Conservation (phyloP, 2,113 vertebrate species). For the Hippolais icterina region DNA sequence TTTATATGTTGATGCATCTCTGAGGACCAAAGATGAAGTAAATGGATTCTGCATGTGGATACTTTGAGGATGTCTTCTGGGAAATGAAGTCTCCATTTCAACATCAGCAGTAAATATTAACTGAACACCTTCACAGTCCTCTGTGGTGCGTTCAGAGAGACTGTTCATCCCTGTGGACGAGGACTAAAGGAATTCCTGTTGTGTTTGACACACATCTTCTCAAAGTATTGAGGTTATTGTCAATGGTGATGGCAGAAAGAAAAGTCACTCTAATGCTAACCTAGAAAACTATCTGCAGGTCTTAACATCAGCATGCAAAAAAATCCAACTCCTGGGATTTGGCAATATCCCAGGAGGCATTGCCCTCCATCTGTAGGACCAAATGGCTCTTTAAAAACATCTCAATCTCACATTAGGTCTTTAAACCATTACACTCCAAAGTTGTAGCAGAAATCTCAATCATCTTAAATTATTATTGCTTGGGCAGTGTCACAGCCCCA, state of each 20-base stretch:
- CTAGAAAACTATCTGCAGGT: neutral
- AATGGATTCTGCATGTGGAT: neutral
- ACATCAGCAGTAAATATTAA: neutral
- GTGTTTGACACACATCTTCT: neutral
- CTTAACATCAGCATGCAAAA: neutral
- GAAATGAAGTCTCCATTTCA: neutral
- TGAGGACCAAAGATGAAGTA: neutral
- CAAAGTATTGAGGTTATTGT: neutral
- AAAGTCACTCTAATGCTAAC: neutral
- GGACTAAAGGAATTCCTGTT: neutral
- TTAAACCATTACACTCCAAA: neutral
- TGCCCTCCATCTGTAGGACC: neutral
- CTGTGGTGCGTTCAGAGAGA: neutral
- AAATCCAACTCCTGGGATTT: neutral
- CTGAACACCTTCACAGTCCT: neutral
- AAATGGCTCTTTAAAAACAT: neutral
- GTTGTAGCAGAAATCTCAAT: neutral
- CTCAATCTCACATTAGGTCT: neutral
- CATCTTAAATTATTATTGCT: neutral
- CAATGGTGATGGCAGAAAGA: neutral
- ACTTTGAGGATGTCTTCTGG: neutral
- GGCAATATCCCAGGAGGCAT: neutral
- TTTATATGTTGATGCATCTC: slow-evolving; percentile 31
- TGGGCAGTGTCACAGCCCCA: neutral
- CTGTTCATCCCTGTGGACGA: neutral